A percentile compares a stretch with the other conserved stretches of the same genome.
phyloP scores from a whole-genome alignment of 2,113 vertebrate genomes.

The Gymnarchus niloticus region DNA sequence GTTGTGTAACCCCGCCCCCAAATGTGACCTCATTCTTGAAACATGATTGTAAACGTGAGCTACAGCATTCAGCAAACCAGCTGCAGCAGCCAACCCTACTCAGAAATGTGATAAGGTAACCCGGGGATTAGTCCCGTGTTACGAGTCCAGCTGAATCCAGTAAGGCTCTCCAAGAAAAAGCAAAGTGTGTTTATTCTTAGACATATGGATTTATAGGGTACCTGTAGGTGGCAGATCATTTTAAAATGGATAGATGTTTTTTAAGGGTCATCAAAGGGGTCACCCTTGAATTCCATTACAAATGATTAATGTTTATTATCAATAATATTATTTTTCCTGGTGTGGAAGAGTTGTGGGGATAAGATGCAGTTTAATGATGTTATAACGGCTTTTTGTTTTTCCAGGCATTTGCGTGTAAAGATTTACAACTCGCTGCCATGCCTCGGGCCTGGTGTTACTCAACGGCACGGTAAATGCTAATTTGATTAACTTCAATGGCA shows the following conservation, averaged over 20 bases:
- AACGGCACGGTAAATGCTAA: constrained; percentile 54
- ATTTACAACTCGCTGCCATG: constrained; percentile 40
- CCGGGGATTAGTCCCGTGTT: constrained; percentile 54
- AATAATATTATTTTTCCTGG: constrained; percentile 39
- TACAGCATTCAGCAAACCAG: not conserved
- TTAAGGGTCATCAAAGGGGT: constrained; percentile 43
- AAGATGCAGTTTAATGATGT: constrained; percentile 20
- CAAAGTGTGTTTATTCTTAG: not conserved
- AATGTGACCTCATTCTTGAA: not conserved
- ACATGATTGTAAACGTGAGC: not conserved
- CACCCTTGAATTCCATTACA: constrained; percentile 49
- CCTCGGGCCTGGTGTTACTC: constrained; percentile 32
- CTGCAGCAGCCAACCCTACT: not conserved
- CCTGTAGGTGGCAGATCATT: not conserved
- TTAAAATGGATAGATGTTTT: constrained; percentile 40
- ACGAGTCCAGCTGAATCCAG: constrained; percentile 35
- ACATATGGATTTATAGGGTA: not conserved
- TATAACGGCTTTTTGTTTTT: constrained; percentile 38
- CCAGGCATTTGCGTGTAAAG: constrained; percentile 32
- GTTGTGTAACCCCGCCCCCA: not conserved
- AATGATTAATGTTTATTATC: constrained; percentile 39
- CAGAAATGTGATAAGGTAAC: constrained; percentile 47
- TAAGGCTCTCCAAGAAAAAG: constrained; percentile 39
- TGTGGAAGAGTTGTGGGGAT: constrained; percentile 30
- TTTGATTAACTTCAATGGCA: constrained; percentile 44